Evolutionary conservation across 2,113 vertebrate species (phyloP), one percentile per base, ranked within the genome.

Genomic region (Cromileptes altivelis): DNA sequence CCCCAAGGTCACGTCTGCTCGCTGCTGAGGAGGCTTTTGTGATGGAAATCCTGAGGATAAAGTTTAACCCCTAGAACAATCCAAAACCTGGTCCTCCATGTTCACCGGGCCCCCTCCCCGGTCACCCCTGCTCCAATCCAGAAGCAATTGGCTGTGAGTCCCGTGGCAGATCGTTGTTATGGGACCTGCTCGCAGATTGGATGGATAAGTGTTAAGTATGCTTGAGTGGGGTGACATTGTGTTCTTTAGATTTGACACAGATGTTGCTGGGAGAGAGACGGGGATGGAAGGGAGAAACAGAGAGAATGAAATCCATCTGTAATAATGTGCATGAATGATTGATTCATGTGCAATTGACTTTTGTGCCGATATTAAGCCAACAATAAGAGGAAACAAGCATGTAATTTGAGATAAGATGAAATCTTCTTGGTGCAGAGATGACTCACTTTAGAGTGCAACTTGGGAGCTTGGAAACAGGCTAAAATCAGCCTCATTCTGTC

Each of bases 31-130:
- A 88, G 85, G 86, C 93, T 60, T 94, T 96, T 96, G 94, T 96
- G 81, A 96, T 95, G 94, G 78, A 94, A 95, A 96, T 94, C 80
- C 77, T 70, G 82, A 81, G 87, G 90, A 89, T 88, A 93, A 90
- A 93, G 83, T 94, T 88, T 88, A 93, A 92, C 89, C 92, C 89
- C 75, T 37, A 45, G 70, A 90, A 93, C 92, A 92, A 92, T 89
- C 77, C 65, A 68, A 74, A 86, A 79, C 83, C 88, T 87, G 90
- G 85, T 71, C 60, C 87, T 81, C 79, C 79, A 21, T 85, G 87
- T 92, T 84, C 27, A 1, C 58, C 3, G 2, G 60, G 13, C 33
- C 74, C 60, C 37, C 70, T 19, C n/a, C 27, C 47, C 2, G 18
- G 53, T 78, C 70, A 78, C 82, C 70, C 53, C 58, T 23, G 49